phyloP scores from a whole-genome alignment of 2,888 invertebrate species.

The Pseudococcus jackbeardsleyi region DNA sequence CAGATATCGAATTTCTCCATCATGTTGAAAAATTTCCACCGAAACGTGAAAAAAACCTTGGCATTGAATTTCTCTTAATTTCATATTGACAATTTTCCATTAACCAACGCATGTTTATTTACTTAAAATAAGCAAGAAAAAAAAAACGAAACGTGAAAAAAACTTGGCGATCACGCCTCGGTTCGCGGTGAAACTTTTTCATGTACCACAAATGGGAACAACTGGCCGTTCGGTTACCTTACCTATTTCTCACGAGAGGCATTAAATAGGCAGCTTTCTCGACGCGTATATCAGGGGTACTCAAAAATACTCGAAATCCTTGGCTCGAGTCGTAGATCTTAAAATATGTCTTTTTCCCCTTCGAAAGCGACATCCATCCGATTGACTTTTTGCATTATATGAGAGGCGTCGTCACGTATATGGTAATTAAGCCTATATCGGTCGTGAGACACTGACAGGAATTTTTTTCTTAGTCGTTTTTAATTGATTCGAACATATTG shows the following conservation, averaged over 20 bases:
- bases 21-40: too few relatives aligned
- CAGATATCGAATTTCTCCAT: too few relatives aligned
- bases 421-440: background rate
- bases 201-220: constrained; percentile 33
- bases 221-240: constrained; percentile 26
- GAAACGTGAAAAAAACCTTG: too few relatives aligned
- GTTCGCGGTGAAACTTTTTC: constrained; percentile 9
- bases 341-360: too few relatives aligned
- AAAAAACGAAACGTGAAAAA: constrained; percentile 9
- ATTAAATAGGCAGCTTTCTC: constrained; percentile 52
- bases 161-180: background rate
- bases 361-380: too few relatives aligned
- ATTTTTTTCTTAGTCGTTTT: background rate
- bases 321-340: too few relatives aligned
- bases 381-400: background rate
- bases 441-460: background rate
- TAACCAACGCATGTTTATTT: too few relatives aligned
- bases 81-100: too few relatives aligned
- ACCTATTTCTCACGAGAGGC: constrained; percentile 51
- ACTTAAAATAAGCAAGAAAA: background rate
- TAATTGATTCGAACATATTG: background rate
- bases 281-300: constrained; percentile 25
- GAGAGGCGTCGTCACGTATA: background rate
- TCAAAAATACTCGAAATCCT: background rate
- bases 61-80: too few relatives aligned